phyloP scores from a whole-genome alignment of 2,797 vertebrate species.

The Gymnocypris eckloni region DNA sequence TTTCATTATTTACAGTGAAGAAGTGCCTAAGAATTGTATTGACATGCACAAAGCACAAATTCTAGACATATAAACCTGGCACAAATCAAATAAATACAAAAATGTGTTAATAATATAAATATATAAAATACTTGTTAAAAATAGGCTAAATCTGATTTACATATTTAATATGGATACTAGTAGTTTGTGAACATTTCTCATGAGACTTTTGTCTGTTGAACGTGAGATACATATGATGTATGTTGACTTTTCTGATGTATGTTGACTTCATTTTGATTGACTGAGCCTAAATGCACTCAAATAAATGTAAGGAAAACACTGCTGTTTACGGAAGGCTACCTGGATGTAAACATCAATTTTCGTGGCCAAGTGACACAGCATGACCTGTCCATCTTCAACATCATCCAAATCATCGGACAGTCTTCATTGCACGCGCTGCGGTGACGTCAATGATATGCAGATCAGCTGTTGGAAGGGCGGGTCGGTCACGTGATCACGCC shows the following conservation, averaged over 20 bases:
- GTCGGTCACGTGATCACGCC: constrained; percentile 52
- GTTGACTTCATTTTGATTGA: too few species aligned
- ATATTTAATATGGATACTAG: neutral
- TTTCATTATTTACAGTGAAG: neutral
- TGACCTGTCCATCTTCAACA: neutral
- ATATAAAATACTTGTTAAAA: neutral
- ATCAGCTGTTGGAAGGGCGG: constrained; percentile 45
- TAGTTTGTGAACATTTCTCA: neutral
- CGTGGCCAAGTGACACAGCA: neutral
- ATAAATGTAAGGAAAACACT: neutral
- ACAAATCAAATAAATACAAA: neutral
- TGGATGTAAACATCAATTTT: neutral
- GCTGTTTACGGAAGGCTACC: neutral
- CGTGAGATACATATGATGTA: too few species aligned
- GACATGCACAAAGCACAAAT: neutral
- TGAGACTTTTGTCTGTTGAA: neutral
- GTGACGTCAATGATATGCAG: constrained; percentile 6
- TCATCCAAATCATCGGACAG: neutral
- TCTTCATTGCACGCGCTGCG: neutral
- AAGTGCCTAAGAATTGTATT: neutral
- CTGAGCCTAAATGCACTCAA: neutral
- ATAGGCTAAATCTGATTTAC: too few species aligned
- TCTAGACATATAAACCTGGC: too few species aligned
- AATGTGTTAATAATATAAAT: neutral
- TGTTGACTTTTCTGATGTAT: neutral